These are phyloP conservation scores for Cherax destructor DNA, from an alignment of 1,140 invertebrate genomes.

Conservation along the genomic window DNA sequence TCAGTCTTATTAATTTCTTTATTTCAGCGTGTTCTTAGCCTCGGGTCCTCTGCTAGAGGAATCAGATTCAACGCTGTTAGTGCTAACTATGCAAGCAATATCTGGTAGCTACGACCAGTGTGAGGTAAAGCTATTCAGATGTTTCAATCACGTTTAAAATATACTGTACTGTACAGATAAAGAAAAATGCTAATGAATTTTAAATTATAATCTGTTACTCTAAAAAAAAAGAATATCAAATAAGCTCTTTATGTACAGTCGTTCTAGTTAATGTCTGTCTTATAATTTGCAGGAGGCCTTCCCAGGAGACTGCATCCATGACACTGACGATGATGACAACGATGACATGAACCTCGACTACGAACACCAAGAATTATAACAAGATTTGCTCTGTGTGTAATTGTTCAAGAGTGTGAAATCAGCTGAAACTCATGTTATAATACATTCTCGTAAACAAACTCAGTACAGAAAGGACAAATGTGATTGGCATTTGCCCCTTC, in stretches of 20 bases:
- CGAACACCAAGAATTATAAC: neutral
- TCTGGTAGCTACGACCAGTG: constrained; percentile 16
- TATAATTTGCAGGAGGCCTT: neutral
- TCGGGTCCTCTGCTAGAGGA: constrained; percentile 13
- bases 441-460: neutral
- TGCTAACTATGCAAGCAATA: constrained; percentile 14
- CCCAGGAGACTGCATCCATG: neutral
- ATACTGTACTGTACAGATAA: no score
- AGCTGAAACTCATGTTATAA: neutral
- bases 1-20: neutral
- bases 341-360: neutral
- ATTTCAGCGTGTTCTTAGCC: constrained; percentile 6
- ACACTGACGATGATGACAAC: neutral
- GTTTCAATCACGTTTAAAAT: neutral
- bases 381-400: neutral
- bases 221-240: neutral
- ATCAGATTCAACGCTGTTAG: neutral
- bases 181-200: neutral
- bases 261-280: neutral
- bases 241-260: neutral
- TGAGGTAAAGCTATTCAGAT: constrained; percentile 12
- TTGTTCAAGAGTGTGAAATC: neutral
- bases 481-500: no score
- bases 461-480: neutral
- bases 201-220: neutral